Evolutionary conservation across 2,888 invertebrate species (phyloP), one percentile per base, ranked within the genome.

Genomic region (Cryptosula pallasiana): DNA sequence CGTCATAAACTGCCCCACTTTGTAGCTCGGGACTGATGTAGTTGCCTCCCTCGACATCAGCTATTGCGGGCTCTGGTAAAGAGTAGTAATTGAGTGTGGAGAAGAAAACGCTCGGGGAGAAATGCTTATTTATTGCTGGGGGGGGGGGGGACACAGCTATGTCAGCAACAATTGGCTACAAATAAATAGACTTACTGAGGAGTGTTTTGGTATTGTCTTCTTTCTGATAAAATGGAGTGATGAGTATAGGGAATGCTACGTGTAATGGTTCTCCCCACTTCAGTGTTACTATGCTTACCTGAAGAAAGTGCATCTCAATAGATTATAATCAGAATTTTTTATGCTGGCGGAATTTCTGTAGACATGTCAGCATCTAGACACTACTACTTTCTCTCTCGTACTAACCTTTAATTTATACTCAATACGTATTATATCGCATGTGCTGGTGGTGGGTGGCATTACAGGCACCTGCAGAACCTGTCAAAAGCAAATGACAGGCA

Each of bases 11-110:
- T 84, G 91, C 91, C 0, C 91, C 91, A 71, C 91, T 84, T 72
- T 91, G 89, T 82, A 92, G 91, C 83, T 92, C 91, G 0, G 91
- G 91, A 27, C 90, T 90, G 69, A 90, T 89, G 85, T 91, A 91
- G 84, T 89, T 88, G 0, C 92, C 92, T 16, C 91, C 91, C 83
- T 91, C 91, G 0, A 91, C 90, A 35, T 16, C n/a, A n/a, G n/a
- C n/a, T 23, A n/a, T 32, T 5, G 70, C 63, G 3, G 63, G 63
- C 34, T 63, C 63, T 63, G 32, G n/a, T n/a, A n/a, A n/a, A n/a
- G n/a, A n/a, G n/a, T n/a, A n/a, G n/a, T n/a, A n/a, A n/a, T n/a
- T n/a, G n/a, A n/a, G n/a, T n/a, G n/a, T n/a, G n/a, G n/a, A n/a
- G n/a, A n/a, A n/a, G n/a, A n/a, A n/a, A n/a, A n/a, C n/a, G n/a